These are phyloP conservation scores for Agapornis canus DNA, from an alignment of 2,797 vertebrate species.

Conservation along the genomic window DNA sequence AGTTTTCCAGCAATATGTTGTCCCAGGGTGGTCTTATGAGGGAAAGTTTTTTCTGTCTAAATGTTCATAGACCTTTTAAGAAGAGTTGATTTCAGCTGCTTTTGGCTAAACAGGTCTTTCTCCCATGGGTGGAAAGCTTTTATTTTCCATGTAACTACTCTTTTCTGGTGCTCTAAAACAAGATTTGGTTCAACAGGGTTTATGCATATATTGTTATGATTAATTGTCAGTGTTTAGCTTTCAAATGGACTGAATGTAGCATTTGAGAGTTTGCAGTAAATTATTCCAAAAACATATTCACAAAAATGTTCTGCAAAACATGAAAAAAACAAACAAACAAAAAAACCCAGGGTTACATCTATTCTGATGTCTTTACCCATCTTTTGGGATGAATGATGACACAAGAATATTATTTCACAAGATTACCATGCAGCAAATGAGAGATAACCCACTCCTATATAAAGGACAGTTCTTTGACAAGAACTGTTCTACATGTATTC, in stretches of 20 bases:
- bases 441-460: not conserved
- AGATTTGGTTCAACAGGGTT: not conserved
- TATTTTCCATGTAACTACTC: not conserved
- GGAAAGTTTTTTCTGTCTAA: not conserved
- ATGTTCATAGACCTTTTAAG: not conserved
- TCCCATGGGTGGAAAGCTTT: not conserved
- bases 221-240: not conserved
- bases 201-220: not conserved
- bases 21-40: accelerated
- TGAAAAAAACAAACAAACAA: not conserved
- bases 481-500: not conserved
- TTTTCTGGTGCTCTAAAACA: not conserved
- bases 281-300: not conserved
- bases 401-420: not conserved
- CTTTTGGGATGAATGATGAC: not conserved
- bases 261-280: not conserved
- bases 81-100: not conserved
- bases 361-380: not conserved
- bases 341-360: not conserved
- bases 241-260: not conserved
- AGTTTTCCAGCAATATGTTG: not conserved
- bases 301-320: not conserved
- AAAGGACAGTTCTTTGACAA: not conserved
- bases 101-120: not conserved
- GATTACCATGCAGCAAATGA: not conserved